A percentile compares a stretch with the other conserved stretches of the same genome.
phyloP scores from a whole-genome alignment of 2,888 invertebrate species.

The Protula sp. region DNA sequence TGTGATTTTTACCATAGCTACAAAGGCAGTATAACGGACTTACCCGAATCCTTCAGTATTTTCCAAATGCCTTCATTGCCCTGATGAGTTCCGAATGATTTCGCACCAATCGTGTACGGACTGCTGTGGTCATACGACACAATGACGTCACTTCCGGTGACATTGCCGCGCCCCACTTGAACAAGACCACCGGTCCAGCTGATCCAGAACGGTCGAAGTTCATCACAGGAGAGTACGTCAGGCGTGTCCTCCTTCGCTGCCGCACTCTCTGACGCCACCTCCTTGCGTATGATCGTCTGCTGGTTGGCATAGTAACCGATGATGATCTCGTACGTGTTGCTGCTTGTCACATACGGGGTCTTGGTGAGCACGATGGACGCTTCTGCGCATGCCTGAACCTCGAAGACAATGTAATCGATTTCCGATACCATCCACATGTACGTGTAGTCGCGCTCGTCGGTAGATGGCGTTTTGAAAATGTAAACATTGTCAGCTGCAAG shows the following conservation, averaged over 20 bases:
- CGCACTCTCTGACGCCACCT: not conserved
- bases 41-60: not conserved
- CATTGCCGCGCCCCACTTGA: not conserved
- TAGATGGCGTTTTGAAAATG: too few relatives aligned
- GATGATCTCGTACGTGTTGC: not conserved
- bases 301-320: not conserved
- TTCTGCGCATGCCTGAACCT: not conserved
- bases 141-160: not conserved
- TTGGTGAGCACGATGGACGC: not conserved
- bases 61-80: not conserved
- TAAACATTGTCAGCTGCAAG: too few relatives aligned
- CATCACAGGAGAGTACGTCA: not conserved
- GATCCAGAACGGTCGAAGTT: not conserved
- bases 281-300: not conserved
- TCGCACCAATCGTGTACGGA: not conserved
- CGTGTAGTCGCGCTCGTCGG: too few relatives aligned
- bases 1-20: too few relatives aligned
- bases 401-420: too few relatives aligned
- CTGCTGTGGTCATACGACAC: not conserved
- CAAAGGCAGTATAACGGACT: too few relatives aligned
- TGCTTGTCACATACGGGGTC: not conserved
- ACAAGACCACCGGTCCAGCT: slow-evolving; percentile 1
- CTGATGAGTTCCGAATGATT: not conserved
- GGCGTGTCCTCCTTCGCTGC: not conserved
- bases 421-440: too few relatives aligned